Conservation (phyloP, 2,888 invertebrate species). For the Piscicola geometra region DNA sequence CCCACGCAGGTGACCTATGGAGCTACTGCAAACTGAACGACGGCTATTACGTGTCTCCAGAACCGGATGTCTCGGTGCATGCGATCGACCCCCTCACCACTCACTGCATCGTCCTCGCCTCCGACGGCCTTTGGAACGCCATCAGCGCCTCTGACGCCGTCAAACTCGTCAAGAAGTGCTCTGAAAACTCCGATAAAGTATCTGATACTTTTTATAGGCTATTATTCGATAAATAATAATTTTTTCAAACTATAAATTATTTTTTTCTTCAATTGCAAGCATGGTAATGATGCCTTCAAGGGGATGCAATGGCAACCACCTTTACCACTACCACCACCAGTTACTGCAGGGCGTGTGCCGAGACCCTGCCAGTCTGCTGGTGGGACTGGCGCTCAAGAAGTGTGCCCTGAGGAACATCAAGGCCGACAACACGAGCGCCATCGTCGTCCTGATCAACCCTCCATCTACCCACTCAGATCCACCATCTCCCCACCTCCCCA, state of each 20-base stretch:
- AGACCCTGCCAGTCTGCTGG: slow-evolving; percentile 85
- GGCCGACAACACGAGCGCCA: slow-evolving; percentile 92
- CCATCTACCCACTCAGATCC: background rate
- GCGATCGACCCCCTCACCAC: slow-evolving; percentile 67
- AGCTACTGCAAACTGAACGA: slow-evolving; percentile 85
- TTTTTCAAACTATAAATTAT: no score
- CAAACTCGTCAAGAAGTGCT: slow-evolving; percentile 13
- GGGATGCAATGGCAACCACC: no score
- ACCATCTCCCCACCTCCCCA: no score
- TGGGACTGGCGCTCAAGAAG: slow-evolving; percentile 72
- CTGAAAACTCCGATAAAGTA: slow-evolving; percentile 8
- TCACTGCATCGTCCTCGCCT: slow-evolving; percentile 82
- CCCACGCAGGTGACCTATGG: slow-evolving; percentile 92
- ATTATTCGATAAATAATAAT: no score
- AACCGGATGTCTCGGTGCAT: slow-evolving; percentile 87
- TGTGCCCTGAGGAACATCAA: slow-evolving; percentile 82
- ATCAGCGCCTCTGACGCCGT: slow-evolving; percentile 77
- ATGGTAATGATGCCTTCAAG: no score
- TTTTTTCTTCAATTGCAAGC: no score
- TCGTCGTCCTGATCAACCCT: slow-evolving; percentile 60
- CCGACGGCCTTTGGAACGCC: slow-evolving; percentile 96
- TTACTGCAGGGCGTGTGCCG: background rate
- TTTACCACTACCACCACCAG: no score
- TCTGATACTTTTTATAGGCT: no score
- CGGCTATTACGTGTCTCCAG: slow-evolving; percentile 93